Percentiles rank a stretch among this genome's conserved stretches.
Conservation (phyloP, 2,797 vertebrate species). For the Champsocephalus gunnari region DNA sequence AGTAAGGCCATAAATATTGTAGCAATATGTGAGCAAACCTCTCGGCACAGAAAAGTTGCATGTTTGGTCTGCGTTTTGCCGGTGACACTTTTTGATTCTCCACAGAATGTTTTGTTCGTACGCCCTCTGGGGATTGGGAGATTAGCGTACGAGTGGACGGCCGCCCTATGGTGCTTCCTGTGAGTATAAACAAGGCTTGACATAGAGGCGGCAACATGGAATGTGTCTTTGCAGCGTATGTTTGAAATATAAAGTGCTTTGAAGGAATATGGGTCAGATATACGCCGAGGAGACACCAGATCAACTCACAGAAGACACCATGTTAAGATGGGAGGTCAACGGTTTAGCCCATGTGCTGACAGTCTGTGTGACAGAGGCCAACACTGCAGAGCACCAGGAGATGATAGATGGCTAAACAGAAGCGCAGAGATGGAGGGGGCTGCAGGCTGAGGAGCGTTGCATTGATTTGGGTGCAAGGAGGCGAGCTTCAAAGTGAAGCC, state of each 20-base stretch:
- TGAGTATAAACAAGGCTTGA: too few species aligned
- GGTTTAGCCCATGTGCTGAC: conserved; percentile 27
- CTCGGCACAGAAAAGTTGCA: too few species aligned
- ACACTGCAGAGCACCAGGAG: conserved; percentile 17
- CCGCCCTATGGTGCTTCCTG: too few species aligned
- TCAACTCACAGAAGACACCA: conserved; percentile 34
- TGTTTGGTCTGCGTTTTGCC: too few species aligned
- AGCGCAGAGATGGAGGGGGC: neutral
- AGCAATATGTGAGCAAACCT: too few species aligned
- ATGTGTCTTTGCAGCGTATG: neutral
- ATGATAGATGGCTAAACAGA: conserved; percentile 44
- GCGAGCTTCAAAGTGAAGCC: conserved; percentile 64
- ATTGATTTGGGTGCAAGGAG: conserved; percentile 35
- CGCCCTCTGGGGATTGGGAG: too few species aligned
- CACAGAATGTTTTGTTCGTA: too few species aligned
- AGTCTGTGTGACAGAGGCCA: conserved; percentile 32
- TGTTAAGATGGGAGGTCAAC: conserved; percentile 42
- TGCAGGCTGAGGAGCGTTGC: conserved; percentile 15
- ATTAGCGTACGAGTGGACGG: too few species aligned
- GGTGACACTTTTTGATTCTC: too few species aligned
- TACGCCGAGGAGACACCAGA: conserved; percentile 6
- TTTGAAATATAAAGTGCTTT: conserved; percentile 15
- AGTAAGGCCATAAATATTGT: too few species aligned
- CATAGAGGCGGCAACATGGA: neutral
- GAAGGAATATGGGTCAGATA: conserved; percentile 34